Evolutionary conservation across 2,888 invertebrate species (phyloP).

Genomic region (Hirudinaria manillensis): DNA sequence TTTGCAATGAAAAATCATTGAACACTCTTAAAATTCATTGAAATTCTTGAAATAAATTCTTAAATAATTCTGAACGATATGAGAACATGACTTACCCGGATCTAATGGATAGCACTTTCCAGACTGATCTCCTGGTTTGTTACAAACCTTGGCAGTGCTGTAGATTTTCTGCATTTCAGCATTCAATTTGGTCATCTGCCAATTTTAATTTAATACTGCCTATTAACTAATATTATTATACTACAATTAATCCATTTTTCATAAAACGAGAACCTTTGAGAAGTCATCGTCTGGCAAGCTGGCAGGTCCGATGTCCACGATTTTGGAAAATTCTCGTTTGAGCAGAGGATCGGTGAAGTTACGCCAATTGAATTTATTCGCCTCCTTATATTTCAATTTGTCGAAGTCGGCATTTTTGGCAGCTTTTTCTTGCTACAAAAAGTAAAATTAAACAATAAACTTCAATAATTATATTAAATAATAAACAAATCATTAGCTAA

Average conservation of each 20-base stretch:
- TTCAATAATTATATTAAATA: not conserved
- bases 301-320: slow-evolving; percentile 68
- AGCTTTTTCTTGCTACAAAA: slow-evolving; percentile 27
- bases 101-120: slow-evolving; percentile 32
- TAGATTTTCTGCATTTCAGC: slow-evolving; percentile 62
- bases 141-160: slow-evolving; percentile 60
- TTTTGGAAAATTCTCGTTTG: slow-evolving; percentile 69
- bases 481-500: not conserved
- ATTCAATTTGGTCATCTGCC: slow-evolving; percentile 55
- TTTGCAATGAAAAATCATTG: too few relatives aligned
- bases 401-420: slow-evolving; percentile 59
- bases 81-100: slow-evolving; percentile 25
- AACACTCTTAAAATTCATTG: not conserved
- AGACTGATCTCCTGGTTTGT: slow-evolving; percentile 36
- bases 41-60: too few relatives aligned
- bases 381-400: slow-evolving; percentile 69
- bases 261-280: slow-evolving; percentile 24
- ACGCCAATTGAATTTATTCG: slow-evolving; percentile 70
- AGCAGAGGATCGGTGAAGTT: slow-evolving; percentile 66
- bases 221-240: too few relatives aligned
- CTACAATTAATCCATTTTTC: too few relatives aligned
- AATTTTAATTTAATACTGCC: too few relatives aligned
- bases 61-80: too few relatives aligned
- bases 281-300: slow-evolving; percentile 61
- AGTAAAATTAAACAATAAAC: not conserved